Evolutionary conservation across 2,113 vertebrate species (phyloP).

Genomic region (Bungarus multicinctus): DNA sequence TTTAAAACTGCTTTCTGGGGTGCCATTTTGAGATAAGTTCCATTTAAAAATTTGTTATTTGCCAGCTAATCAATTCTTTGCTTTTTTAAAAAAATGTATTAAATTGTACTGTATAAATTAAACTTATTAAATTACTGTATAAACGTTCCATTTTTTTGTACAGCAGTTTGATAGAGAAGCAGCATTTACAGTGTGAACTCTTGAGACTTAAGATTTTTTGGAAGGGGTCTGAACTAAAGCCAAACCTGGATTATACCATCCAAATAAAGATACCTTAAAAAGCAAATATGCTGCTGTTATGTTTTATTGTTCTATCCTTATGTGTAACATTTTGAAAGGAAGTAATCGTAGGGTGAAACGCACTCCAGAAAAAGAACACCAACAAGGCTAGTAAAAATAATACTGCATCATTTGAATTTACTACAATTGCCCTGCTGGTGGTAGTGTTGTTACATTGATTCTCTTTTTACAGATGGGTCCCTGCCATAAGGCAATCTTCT

Average conservation of each 20-base stretch:
- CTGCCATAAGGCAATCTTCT: background rate
- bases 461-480: background rate
- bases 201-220: conserved; percentile 46
- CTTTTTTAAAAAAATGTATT: conserved; percentile 63
- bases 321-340: background rate
- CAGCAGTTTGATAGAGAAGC: conserved; percentile 50
- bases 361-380: background rate
- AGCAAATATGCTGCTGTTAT: background rate
- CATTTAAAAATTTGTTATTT: conserved; percentile 41
- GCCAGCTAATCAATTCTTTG: conserved; percentile 54
- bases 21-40: conserved; percentile 54
- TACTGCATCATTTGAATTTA: background rate
- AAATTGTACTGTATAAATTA: conserved; percentile 55
- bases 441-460: background rate
- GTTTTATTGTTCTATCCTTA: background rate
- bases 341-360: background rate
- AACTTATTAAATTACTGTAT: conserved; percentile 62
- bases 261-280: conserved; percentile 72
- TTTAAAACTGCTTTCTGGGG: conserved; percentile 16
- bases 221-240: conserved; percentile 53
- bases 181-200: conserved; percentile 53
- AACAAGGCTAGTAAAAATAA: background rate
- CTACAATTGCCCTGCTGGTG: background rate
- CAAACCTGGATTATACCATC: conserved; percentile 48
- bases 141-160: conserved; percentile 59